Evolutionary conservation across 2,113 vertebrate species (phyloP).

Genomic region (Eulacestoma nigropectus): DNA sequence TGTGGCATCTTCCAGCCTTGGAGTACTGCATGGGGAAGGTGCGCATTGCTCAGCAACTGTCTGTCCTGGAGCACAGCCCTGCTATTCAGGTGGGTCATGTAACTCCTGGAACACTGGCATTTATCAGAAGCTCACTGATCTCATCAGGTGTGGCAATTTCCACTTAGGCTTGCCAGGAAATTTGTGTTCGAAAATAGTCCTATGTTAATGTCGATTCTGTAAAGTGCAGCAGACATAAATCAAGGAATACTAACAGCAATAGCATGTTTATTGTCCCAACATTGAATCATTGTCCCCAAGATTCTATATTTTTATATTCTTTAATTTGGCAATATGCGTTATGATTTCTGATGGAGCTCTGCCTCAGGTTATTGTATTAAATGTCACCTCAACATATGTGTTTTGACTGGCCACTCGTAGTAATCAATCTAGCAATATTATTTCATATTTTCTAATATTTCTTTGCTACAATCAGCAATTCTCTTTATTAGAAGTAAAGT

Average conservation of each 20-base stretch:
- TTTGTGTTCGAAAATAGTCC: background rate
- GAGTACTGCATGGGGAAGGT: background rate
- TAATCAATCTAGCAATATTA: background rate
- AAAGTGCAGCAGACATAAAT: background rate
- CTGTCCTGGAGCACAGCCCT: background rate
- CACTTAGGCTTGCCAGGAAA: background rate
- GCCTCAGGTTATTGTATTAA: background rate
- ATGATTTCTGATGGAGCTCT: background rate
- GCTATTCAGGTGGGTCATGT: background rate
- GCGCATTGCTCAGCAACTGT: rapidly evolving
- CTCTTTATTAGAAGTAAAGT: background rate
- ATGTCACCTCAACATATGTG: background rate
- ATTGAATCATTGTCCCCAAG: background rate
- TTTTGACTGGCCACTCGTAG: background rate
- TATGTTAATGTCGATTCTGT: background rate
- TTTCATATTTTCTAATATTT: background rate
- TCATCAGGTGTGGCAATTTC: background rate
- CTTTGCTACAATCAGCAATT: background rate
- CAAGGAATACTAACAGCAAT: background rate
- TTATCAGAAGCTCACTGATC: background rate
- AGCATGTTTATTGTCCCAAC: background rate
- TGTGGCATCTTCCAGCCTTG: background rate
- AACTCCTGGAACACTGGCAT: background rate
- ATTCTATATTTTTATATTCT: background rate
- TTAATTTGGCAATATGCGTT: background rate